phyloP scores from a whole-genome alignment of 2,888 invertebrate species.

The Philhelius pedissequus region DNA sequence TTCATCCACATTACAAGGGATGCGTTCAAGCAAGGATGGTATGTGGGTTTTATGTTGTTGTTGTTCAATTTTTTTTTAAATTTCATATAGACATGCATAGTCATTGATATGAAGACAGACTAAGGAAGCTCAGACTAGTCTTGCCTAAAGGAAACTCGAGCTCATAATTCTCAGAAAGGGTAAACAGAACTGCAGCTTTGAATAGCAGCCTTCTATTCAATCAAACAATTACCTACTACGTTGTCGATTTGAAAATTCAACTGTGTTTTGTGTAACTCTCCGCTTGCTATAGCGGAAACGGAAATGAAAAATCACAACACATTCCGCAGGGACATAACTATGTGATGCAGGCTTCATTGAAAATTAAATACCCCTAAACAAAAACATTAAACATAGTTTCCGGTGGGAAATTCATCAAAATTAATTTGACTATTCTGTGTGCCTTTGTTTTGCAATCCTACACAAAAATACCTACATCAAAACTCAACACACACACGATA shows the following conservation, averaged over 20 bases:
- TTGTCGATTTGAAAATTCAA: neutral
- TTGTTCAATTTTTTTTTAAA: neutral
- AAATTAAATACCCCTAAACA: neutral
- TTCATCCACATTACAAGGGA: no score
- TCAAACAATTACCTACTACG: neutral
- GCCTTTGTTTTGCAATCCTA: neutral
- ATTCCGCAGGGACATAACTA: neutral
- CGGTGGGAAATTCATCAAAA: slow-evolving; percentile 1
- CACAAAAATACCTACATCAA: neutral
- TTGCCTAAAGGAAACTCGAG: neutral
- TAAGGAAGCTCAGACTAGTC: slow-evolving; percentile 21
- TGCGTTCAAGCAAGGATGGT: neutral
- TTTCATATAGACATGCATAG: neutral
- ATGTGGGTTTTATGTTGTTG: neutral
- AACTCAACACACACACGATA: no score
- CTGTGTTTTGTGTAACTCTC: neutral
- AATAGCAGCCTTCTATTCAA: neutral
- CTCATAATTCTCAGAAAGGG: neutral
- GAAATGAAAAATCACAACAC: slow-evolving; percentile 5
- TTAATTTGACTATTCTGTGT: neutral
- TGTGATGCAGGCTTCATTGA: slow-evolving; percentile 9
- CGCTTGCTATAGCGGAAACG: neutral
- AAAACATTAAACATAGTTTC: neutral
- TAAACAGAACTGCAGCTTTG: neutral
- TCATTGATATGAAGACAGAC: slow-evolving; percentile 28